A percentile compares a stretch with the other conserved stretches of the same genome.
phyloP scores from a whole-genome alignment of 2,113 vertebrate species.

The Tapirus terrestris region DNA sequence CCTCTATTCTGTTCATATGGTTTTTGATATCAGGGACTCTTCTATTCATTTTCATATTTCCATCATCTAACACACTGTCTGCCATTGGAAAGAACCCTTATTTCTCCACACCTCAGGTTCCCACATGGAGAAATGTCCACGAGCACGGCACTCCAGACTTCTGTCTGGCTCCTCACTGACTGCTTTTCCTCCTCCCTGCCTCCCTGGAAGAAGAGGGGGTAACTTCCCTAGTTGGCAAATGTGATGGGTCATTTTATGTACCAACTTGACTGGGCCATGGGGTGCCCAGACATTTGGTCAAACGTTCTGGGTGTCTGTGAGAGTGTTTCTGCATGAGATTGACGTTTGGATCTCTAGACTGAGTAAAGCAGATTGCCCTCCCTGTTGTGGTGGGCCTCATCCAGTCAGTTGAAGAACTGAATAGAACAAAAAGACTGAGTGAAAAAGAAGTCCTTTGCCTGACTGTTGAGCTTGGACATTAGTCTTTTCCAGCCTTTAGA shows the following conservation, averaged over 20 bases:
- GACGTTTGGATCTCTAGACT: neutral
- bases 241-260: neutral
- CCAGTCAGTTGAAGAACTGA: neutral
- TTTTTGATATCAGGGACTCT: neutral
- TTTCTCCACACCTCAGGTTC: neutral
- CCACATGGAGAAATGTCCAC: neutral
- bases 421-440: neutral
- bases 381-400: neutral
- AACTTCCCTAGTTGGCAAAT: neutral
- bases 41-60: neutral
- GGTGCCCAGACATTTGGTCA: neutral
- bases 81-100: neutral
- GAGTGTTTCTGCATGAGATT: neutral
- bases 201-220: neutral
- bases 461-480: neutral
- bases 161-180: neutral
- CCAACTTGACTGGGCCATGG: neutral
- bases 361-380: neutral
- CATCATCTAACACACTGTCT: neutral
- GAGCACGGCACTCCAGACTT: neutral
- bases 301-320: neutral
- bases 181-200: neutral
- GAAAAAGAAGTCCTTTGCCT: neutral
- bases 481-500: neutral
- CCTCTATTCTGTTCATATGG: neutral